Evolutionary conservation across 2,888 invertebrate species (phyloP), one percentile per base, ranked within the genome.

Genomic region (Emesis furor): DNA sequence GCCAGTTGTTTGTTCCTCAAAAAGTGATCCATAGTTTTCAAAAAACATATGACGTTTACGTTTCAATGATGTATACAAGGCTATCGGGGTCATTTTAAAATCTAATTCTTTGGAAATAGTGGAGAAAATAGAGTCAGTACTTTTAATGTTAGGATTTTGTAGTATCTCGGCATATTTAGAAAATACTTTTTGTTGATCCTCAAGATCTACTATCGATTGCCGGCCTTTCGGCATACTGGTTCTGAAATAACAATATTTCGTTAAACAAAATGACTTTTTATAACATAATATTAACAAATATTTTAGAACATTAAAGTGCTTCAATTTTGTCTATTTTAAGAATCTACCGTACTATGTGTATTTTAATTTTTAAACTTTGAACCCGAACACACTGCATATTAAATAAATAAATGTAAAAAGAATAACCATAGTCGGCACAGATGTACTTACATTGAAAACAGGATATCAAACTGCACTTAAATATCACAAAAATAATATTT

Each of bases 181-280:
- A 46, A 46, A 46, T 46, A 46, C 46, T 46, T 46, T n/a, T n/a
- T n/a, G n/a, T n/a, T n/a, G n/a, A n/a, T n/a, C n/a, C n/a, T n/a
- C n/a, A n/a, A n/a, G n/a, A n/a, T n/a, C n/a, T n/a, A n/a, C n/a
- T n/a, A n/a, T n/a, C n/a, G n/a, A n/a, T n/a, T n/a, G n/a, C n/a
- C n/a, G n/a, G n/a, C n/a, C n/a, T n/a, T n/a, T n/a, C n/a, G n/a
- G n/a, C n/a, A n/a, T n/a, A n/a, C n/a, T n/a, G n/a, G n/a, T n/a
- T n/a, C n/a, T n/a, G n/a, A n/a, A n/a, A n/a, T n/a, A n/a, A n/a
- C 46, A 46, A 46, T 46, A 46, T 46, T 46, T 46, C 46, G 46
- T 46, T 46, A 10, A 46, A 46, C 46, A 46, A 46, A 46, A 46
- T 46, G 46, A 14, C 46, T 14, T 46, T 46, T 46, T 14, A 14